phyloP scores from a whole-genome alignment of 2,113 vertebrate genomes.

The Antigone vipio region DNA sequence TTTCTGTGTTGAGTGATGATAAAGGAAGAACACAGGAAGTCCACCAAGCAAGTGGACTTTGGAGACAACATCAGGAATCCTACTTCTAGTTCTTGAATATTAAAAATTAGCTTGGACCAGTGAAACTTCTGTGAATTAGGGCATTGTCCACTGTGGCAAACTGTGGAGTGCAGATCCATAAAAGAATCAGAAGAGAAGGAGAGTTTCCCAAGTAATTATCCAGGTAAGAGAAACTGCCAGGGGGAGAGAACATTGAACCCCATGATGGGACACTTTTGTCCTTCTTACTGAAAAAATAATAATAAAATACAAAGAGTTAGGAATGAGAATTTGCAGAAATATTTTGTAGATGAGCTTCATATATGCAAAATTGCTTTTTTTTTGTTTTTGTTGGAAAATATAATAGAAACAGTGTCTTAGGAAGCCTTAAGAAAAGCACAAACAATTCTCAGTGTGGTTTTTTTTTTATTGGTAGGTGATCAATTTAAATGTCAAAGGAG shows the following conservation, averaged over 20 bases:
- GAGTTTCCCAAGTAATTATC: not conserved
- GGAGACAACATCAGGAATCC: not conserved
- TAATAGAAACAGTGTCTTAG: not conserved
- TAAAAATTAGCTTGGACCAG: not conserved
- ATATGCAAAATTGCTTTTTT: not conserved
- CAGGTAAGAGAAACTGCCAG: not conserved
- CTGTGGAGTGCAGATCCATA: not conserved
- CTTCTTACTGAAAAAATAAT: not conserved
- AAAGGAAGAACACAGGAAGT: not conserved
- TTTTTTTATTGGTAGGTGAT: not conserved
- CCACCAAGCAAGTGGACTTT: not conserved
- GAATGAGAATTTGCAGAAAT: not conserved
- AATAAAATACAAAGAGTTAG: not conserved
- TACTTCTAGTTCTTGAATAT: not conserved
- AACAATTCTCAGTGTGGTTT: not conserved
- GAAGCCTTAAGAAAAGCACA: not conserved
- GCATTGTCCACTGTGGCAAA: not conserved
- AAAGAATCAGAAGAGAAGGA: not conserved
- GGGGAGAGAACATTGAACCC: not conserved
- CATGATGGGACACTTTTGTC: not conserved
- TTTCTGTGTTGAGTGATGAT: not conserved
- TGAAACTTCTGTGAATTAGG: not conserved
- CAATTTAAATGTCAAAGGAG: not conserved
- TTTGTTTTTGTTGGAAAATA: not conserved
- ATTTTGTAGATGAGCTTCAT: not conserved